A percentile compares a stretch with the other conserved stretches of the same genome.
These are phyloP conservation scores for Echinops telfairi DNA, from an alignment of 2,113 vertebrate species.

Conservation along the genomic window DNA sequence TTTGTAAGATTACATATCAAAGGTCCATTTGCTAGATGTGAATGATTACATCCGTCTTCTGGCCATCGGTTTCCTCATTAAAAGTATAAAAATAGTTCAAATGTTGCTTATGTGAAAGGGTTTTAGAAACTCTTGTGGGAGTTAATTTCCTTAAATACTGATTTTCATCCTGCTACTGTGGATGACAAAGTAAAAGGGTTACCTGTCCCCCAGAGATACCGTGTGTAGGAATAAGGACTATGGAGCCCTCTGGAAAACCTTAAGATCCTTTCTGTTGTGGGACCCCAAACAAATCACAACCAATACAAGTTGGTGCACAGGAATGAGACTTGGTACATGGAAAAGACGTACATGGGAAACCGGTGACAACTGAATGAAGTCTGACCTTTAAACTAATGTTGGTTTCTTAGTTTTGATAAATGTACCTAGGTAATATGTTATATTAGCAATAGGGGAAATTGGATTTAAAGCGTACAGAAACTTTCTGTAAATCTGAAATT, in stretches of 20 bases:
- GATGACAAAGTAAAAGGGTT: not conserved
- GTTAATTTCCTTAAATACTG: not conserved
- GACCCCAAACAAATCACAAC: not conserved
- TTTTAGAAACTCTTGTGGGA: not conserved
- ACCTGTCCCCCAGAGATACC: not conserved
- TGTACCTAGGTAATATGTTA: not conserved
- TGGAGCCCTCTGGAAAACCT: not conserved
- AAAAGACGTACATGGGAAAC: not conserved
- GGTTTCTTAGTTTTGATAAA: conserved; percentile 26
- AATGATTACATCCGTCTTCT: not conserved
- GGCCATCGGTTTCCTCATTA: not conserved
- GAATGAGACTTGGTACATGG: not conserved
- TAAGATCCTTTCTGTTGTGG: not conserved
- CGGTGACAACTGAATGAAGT: not conserved
- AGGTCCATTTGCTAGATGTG: not conserved
- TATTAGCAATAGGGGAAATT: not conserved
- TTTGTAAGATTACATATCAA: not conserved
- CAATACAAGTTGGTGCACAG: not conserved
- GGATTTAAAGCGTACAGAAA: not conserved
- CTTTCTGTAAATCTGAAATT: not conserved
- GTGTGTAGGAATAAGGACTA: not conserved
- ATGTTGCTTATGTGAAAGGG: not conserved
- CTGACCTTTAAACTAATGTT: not conserved
- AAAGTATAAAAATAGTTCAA: conserved; percentile 35
- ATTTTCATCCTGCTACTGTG: not conserved